A percentile compares a stretch with the other conserved stretches of the same genome.
Conservation (phyloP, 2,797 vertebrate genomes). For the Lepus townsendii region DNA sequence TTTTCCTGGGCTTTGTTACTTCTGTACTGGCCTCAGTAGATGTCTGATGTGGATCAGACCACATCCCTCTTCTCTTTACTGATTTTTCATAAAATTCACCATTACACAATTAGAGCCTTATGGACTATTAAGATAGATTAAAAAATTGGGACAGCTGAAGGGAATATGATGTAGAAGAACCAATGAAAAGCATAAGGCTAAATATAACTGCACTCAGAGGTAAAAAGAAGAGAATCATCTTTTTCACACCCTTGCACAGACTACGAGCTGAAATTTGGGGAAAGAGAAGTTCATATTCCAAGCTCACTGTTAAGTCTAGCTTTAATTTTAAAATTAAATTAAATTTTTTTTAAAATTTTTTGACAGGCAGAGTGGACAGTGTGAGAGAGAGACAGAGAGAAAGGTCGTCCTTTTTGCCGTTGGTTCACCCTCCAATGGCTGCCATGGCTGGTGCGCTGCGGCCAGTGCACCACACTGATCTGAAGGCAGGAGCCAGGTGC, state of each 20-base stretch:
- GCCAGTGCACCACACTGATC: too few relatives aligned
- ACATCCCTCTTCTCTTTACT: not conserved
- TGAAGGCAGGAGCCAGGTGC: too few relatives aligned
- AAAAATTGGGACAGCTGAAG: not conserved
- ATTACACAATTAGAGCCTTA: not conserved
- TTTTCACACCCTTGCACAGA: not conserved
- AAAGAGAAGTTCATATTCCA: not conserved
- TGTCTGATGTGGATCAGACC: not conserved
- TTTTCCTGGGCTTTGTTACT: not conserved
- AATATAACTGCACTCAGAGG: not conserved
- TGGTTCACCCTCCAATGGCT: too few relatives aligned
- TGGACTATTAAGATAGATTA: not conserved
- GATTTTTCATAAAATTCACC: not conserved
- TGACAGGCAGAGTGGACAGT: too few relatives aligned
- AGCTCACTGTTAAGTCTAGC: not conserved
- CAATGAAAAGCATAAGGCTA: conserved; percentile 23
- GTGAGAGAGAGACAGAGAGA: too few relatives aligned
- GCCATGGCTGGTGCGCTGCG: too few relatives aligned
- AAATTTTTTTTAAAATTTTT: too few relatives aligned
- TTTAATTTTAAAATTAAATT: not conserved
- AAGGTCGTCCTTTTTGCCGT: too few relatives aligned
- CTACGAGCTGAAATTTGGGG: not conserved
- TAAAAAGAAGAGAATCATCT: not conserved
- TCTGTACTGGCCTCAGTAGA: not conserved
- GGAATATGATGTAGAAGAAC: not conserved